Conservation (phyloP, 2,888 invertebrate species). For the Trichogramma dendrolimi region DNA sequence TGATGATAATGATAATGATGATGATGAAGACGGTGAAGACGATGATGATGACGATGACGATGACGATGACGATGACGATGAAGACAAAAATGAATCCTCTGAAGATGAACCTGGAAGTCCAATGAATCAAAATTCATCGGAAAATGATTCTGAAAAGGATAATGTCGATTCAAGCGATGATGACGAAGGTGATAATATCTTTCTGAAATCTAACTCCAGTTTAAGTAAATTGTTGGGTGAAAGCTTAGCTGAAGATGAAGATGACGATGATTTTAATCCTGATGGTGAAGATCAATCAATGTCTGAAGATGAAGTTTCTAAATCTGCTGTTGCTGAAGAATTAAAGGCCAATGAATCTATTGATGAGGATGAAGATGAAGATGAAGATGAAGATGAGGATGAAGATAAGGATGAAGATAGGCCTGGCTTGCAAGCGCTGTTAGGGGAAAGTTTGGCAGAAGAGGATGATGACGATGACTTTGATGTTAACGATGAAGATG, state of each 20-base stretch:
- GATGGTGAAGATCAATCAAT: conserved; percentile 31
- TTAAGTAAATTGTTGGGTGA: conserved; percentile 38
- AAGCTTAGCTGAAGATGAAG: conserved; percentile 33
- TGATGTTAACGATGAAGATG: conserved; percentile 30
- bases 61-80: conserved; percentile 13
- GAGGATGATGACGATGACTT: conserved; percentile 37
- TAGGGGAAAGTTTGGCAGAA: conserved; percentile 36
- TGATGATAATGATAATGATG: conserved; percentile 29
- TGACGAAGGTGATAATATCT: conserved; percentile 27
- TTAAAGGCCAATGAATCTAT: conserved; percentile 3
- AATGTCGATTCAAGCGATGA: conserved; percentile 32
- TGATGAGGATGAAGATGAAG: conserved; percentile 19
- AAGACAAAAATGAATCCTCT: conserved; percentile 27
- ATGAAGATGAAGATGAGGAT: conserved; percentile 31
- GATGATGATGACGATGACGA: conserved; percentile 24
- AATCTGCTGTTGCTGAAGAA: conserved; percentile 11
- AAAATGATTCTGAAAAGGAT: conserved; percentile 29
- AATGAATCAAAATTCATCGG: conserved; percentile 27
- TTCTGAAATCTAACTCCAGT: conserved; percentile 17
- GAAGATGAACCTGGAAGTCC: conserved; percentile 19
- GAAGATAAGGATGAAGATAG: conserved; percentile 30
- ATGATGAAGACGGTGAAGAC: conserved; percentile 8
- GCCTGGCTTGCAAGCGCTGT: conserved; percentile 24
- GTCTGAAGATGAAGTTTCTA: conserved; percentile 28
- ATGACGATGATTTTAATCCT: conserved; percentile 37